Conservation (phyloP, 2,113 vertebrate species). For the Calidris pygmaea region DNA sequence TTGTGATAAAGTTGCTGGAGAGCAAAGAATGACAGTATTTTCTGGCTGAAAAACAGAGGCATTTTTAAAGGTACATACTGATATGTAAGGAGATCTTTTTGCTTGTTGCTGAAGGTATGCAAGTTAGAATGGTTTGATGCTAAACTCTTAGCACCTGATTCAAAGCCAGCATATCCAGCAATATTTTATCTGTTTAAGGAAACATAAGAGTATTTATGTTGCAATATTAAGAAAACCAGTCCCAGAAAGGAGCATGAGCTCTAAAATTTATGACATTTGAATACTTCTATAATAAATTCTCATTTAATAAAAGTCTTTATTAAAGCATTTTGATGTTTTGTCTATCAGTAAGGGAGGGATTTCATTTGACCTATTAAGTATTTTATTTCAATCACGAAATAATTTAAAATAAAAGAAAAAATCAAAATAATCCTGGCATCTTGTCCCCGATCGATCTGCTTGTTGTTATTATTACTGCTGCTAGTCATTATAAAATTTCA, state of each 20-base stretch:
- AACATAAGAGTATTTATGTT: not conserved
- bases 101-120: not conserved
- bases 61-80: not conserved
- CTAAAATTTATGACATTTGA: not conserved
- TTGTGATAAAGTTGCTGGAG: not conserved
- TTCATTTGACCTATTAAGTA: not conserved
- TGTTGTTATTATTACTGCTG: constrained; percentile 46
- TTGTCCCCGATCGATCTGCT: constrained; percentile 14
- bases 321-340: not conserved
- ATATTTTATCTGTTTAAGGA: not conserved
- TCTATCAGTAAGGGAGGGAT: not conserved
- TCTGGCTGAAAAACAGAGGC: not conserved
- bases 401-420: not conserved
- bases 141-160: not conserved
- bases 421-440: not conserved
- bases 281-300: not conserved
- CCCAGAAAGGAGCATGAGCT: not conserved
- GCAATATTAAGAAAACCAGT: not conserved
- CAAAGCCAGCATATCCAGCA: not conserved
- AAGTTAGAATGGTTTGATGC: not conserved
- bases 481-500: constrained; percentile 24
- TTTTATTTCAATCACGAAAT: not conserved
- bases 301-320: not conserved
- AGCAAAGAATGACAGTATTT: not conserved
- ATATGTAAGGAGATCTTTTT: not conserved